Evolutionary conservation across 2,888 invertebrate genomes (phyloP).

Genomic region (Parapristionchus giblindavisi): DNA sequence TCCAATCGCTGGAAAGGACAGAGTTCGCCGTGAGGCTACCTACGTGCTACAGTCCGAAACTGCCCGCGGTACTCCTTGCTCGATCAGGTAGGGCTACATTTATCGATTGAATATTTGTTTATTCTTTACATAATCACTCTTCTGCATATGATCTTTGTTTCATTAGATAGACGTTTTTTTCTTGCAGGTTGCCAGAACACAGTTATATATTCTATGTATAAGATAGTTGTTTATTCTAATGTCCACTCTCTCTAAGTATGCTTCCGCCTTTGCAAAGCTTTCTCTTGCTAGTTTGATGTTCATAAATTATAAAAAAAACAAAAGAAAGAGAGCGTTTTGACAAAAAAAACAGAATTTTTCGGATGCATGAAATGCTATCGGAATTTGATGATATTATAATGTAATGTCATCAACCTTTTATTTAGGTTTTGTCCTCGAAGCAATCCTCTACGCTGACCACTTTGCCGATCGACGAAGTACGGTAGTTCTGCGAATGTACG

Average conservation of each 20-base stretch:
- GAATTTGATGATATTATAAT: not conserved
- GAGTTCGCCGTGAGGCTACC: conserved; percentile 33
- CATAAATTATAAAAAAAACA: not conserved
- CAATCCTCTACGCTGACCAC: conserved; percentile 34
- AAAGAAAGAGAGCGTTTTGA: not conserved
- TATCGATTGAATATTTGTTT: no score
- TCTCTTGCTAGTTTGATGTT: not conserved
- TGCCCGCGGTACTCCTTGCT: conserved; percentile 26
- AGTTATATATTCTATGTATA: no score
- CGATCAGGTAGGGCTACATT: conserved; percentile 11
- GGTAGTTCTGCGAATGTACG: conserved; percentile 28
- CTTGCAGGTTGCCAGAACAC: no score
- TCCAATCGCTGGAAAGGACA: conserved; percentile 3
- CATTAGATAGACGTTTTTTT: no score
- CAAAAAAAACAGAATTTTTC: no score
- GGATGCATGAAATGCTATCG: not conserved
- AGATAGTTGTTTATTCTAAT: no score
- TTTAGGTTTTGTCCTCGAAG: conserved; percentile 36
- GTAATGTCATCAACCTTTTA: not conserved
- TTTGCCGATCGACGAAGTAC: conserved; percentile 33
- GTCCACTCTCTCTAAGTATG: no score
- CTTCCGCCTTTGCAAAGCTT: not conserved
- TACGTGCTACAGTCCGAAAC: conserved; percentile 30
- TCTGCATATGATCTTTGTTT: not conserved
- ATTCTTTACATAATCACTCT: no score